Base-by-base conservation (phyloP, 2,888 invertebrate species). In the Papilio protenor region DNA sequence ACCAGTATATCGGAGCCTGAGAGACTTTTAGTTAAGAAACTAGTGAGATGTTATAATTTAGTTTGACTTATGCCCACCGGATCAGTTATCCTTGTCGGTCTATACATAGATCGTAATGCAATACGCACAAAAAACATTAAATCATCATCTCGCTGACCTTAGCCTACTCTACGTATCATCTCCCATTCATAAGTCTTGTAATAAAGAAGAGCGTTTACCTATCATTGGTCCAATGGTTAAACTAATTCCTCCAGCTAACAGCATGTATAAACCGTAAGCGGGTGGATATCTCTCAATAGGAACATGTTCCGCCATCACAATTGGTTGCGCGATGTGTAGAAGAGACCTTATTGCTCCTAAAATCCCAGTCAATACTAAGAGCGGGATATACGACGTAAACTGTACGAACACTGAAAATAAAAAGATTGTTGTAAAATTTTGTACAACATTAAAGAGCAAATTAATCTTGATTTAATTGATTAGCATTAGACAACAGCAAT, bases 241-340 rank as follows among this genome's bases (percentile, higher is more conserved):
- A 70, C 95, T 95, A 70, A 96, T 92, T 2, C 91, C 89, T 14
- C 96, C 96, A 82, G 95, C 95, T 23, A 96, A 89, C 21, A 96
- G 92, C 92, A 96, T 96, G 82, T 95, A 96, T 16, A 96, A 89
- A 0, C 96, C 96, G 83, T 96, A 96, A 0, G 96, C 96, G 0
- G 96, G 95, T 2, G 96, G 95, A 79, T 96, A 96, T 83, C 96
- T 94, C 78, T 96, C 95, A 55, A 96, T 95, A 0, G 94, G 94
- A 49, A 96, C 95, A 79, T 96, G 95, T 81, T 96, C 96, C 0
- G 96, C 96, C 81, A 96, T 94, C 0, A 96, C 96, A 75, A 96
- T 92, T 0, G 96, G 95, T 82, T 96, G 95, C 0, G 96, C 95
- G 45, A 96, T 96, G 81, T 96, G 95, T 10, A 96, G 93, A 81